A percentile compares a stretch with the other conserved stretches of the same genome.
phyloP scores from a whole-genome alignment of 2,113 vertebrate genomes.

The Rhynchomys soricoides region DNA sequence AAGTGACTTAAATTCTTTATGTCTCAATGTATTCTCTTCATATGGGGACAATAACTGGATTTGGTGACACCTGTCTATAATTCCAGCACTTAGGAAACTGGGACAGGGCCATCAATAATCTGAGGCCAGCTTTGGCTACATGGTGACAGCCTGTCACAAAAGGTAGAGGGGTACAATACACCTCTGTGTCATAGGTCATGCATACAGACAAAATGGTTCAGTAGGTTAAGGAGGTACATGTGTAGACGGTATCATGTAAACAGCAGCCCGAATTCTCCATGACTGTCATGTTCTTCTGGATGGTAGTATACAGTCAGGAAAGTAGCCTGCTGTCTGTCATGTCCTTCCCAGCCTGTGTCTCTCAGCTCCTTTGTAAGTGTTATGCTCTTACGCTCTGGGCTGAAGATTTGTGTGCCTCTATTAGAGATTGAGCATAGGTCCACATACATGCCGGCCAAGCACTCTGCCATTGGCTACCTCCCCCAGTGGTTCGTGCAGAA shows the following conservation, averaged over 20 bases:
- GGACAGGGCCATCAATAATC: too few species aligned
- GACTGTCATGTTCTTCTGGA: background rate
- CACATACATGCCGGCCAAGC: background rate
- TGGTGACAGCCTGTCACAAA: background rate
- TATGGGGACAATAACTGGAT: background rate
- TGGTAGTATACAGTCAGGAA: background rate
- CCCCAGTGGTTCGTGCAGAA: background rate
- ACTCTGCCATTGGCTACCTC: background rate
- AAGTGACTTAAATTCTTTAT: background rate
- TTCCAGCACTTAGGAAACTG: background rate
- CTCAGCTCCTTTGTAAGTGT: background rate
- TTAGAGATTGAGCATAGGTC: background rate
- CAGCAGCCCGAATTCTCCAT: background rate
- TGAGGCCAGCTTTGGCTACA: background rate
- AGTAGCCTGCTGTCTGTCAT: background rate
- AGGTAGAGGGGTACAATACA: background rate
- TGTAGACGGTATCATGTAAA: accelerated
- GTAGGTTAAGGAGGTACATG: background rate
- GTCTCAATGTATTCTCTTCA: background rate
- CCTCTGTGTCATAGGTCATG: background rate
- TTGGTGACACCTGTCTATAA: background rate
- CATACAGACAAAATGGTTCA: background rate
- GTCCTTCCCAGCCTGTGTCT: background rate
- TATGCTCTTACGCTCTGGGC: background rate
- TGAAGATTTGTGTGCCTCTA: background rate